Conservation (phyloP, 1,140 invertebrate genomes). For the Anastatus disparis region DNA sequence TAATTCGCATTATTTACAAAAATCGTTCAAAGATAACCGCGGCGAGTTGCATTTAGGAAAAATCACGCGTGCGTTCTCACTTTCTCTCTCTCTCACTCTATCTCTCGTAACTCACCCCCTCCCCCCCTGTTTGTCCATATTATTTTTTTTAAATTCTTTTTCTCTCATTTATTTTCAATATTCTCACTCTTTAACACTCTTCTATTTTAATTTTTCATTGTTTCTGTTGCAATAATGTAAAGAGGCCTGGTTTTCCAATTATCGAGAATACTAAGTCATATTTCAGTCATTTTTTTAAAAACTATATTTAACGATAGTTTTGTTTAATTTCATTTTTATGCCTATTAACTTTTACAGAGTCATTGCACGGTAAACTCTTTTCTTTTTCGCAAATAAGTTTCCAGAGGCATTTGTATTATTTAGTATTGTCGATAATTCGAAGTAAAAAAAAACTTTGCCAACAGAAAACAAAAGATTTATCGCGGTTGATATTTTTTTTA, state of each 20-base stretch:
- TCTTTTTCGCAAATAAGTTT: background rate
- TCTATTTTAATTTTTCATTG: background rate
- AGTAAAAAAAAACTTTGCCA: slow-evolving; percentile 22
- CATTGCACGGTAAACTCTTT: background rate
- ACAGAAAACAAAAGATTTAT: slow-evolving; percentile 3
- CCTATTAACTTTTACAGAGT: background rate
- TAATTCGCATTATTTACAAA: slow-evolving; percentile 37
- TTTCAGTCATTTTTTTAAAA: slow-evolving; percentile 25
- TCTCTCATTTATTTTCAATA: background rate
- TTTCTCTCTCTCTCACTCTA: background rate
- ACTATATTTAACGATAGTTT: slow-evolving; percentile 5
- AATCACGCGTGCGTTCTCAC: slow-evolving; percentile 44
- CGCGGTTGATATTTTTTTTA: slow-evolving; percentile 2
- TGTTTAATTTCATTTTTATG: background rate
- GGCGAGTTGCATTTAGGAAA: slow-evolving; percentile 36
- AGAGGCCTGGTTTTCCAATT: background rate
- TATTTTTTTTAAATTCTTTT: background rate
- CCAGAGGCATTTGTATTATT: background rate
- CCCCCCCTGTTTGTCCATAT: no score
- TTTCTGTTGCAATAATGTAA: background rate
- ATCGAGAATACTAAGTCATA: slow-evolving; percentile 23
- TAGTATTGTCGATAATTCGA: slow-evolving; percentile 37
- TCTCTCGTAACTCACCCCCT: no score
- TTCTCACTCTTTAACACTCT: slow-evolving; percentile 1
- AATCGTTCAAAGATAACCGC: slow-evolving; percentile 24